Conservation (phyloP, 2,797 vertebrate species). For the Oryzias dopingdopingensis region DNA sequence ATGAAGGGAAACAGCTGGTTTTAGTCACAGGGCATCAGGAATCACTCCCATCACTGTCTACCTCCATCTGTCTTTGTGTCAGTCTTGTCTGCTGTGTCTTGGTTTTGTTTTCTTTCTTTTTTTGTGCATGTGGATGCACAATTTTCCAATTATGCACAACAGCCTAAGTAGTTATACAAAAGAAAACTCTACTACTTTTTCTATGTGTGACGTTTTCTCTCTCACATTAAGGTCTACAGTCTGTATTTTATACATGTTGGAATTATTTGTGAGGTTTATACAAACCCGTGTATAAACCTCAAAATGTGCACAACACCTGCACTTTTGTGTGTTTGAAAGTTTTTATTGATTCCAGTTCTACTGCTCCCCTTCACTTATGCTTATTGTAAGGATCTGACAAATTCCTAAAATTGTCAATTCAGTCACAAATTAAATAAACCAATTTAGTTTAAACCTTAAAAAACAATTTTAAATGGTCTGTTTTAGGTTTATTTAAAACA, state of each 20-base stretch:
- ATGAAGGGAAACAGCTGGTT: conserved; percentile 50
- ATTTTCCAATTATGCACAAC: conserved; percentile 46
- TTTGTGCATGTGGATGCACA: conserved; percentile 36
- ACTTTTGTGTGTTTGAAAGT: conserved; percentile 19
- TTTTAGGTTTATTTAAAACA: too few species aligned
- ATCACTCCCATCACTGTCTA: conserved; percentile 39
- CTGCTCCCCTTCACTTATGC: background rate
- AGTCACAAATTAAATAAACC: background rate
- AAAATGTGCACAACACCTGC: conserved; percentile 19
- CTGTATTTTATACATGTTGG: conserved; percentile 5
- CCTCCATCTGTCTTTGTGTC: conserved; percentile 34
- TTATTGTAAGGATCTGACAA: conserved; percentile 6
- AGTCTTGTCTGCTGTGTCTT: conserved; percentile 27
- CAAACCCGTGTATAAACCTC: conserved; percentile 33
- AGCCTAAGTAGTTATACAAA: conserved; percentile 3
- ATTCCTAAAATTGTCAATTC: background rate
- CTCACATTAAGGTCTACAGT: conserved; percentile 3
- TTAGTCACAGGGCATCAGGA: conserved; percentile 45
- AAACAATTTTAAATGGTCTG: too few species aligned
- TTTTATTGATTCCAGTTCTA: conserved; percentile 5
- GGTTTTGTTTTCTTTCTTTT: conserved; percentile 25
- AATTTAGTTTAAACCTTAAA: too few species aligned
- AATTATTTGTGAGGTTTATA: conserved; percentile 44
- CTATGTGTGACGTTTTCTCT: background rate
- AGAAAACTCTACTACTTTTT: background rate